Evolutionary conservation across 2,888 invertebrate species (phyloP).

Genomic region (Epirrita christyi): DNA sequence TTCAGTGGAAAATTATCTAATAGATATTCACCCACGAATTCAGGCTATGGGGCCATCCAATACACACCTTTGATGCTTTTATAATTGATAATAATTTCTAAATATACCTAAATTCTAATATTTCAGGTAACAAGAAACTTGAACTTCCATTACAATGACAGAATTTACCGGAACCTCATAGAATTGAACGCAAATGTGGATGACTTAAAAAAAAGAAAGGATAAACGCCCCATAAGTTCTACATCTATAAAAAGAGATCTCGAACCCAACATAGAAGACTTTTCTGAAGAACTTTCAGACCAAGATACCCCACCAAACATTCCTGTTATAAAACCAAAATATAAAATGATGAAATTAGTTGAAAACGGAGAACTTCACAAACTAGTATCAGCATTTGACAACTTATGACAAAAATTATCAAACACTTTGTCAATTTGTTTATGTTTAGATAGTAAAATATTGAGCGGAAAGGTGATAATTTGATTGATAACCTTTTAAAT

Average conservation of each 20-base stretch:
- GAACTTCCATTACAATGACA: slow-evolving; percentile 78
- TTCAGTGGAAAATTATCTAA: too few species aligned
- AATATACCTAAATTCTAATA: too few species aligned
- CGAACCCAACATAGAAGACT: slow-evolving; percentile 79
- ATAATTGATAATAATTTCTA: too few species aligned
- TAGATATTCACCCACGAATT: too few species aligned
- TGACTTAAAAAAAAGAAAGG: slow-evolving; percentile 55
- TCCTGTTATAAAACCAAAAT: slow-evolving; percentile 61
- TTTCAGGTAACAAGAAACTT: slow-evolving; percentile 73
- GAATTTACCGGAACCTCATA: slow-evolving; percentile 74
- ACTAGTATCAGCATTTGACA: slow-evolving; percentile 67
- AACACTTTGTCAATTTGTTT: background rate
- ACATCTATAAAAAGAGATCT: slow-evolving; percentile 63
- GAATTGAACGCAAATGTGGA: slow-evolving; percentile 70
- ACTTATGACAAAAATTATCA: slow-evolving; percentile 56
- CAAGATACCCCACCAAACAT: slow-evolving; percentile 62
- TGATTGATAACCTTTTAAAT: too few species aligned
- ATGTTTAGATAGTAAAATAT: background rate
- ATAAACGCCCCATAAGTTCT: slow-evolving; percentile 47
- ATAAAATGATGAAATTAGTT: slow-evolving; percentile 59
- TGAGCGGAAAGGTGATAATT: too few species aligned
- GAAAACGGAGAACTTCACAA: slow-evolving; percentile 65
- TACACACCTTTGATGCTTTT: too few species aligned
- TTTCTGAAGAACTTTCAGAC: slow-evolving; percentile 65
- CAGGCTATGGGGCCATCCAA: too few species aligned